Evolutionary conservation across 1,140 invertebrate species (phyloP).

Genomic region (Muscidifurax raptorellus): DNA sequence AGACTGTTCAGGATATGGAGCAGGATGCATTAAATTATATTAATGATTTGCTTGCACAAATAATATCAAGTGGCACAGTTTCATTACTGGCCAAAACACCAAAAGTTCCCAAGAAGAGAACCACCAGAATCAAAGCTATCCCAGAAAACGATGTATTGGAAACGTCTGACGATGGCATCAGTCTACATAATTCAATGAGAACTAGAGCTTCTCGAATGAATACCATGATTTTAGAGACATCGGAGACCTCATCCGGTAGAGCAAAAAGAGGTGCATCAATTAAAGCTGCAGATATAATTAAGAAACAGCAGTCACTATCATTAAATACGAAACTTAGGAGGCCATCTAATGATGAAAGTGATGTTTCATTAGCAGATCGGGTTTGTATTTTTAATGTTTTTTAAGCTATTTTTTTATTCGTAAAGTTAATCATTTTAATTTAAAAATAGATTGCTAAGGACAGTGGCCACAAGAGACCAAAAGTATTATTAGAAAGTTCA

Average conservation of each 20-base stretch:
- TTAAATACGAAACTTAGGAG: conserved; percentile 57
- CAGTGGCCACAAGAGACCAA: conserved; percentile 55
- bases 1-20: conserved; percentile 32
- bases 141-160: conserved; percentile 63
- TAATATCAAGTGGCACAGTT: conserved; percentile 55
- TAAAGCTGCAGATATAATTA: conserved; percentile 64
- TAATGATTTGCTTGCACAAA: conserved; percentile 53
- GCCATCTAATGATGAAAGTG: conserved; percentile 42
- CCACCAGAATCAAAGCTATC: conserved; percentile 66
- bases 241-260: conserved; percentile 32
- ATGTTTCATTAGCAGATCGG: not conserved
- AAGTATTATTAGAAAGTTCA: conserved; percentile 50
- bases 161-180: not conserved
- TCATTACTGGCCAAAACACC: conserved; percentile 68
- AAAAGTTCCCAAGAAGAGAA: conserved; percentile 60
- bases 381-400: conserved; percentile 19
- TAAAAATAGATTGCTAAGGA: conserved; percentile 7
- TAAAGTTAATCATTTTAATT: conserved; percentile 30
- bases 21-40: conserved; percentile 53
- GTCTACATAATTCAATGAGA: not conserved
- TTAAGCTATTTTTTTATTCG: not conserved
- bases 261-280: conserved; percentile 61
- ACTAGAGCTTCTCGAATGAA: not conserved
- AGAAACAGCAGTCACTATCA: conserved; percentile 59
- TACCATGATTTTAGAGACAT: conserved; percentile 28